Conservation (phyloP, 2,888 invertebrate species). For the Cephus pygmeus region DNA sequence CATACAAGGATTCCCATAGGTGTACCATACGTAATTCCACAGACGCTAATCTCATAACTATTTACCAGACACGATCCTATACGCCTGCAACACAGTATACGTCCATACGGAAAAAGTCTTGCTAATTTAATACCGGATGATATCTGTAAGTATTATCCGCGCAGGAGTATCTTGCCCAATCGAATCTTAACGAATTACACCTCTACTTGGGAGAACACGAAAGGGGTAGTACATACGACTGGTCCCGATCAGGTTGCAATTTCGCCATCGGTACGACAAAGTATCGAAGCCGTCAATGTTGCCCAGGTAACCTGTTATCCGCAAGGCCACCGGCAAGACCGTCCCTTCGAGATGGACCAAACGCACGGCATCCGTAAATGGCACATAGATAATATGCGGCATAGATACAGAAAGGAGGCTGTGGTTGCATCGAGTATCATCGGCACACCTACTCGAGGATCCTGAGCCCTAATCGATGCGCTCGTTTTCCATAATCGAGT, state of each 20-base stretch:
- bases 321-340: not conserved
- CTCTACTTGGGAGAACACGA: not conserved
- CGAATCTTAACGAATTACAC: not conserved
- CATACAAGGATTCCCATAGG: not conserved
- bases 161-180: not conserved
- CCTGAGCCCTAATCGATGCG: not conserved
- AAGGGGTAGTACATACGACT: not conserved
- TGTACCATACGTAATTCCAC: not conserved
- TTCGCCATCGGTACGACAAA: not conserved
- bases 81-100: not conserved
- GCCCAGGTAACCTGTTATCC: not conserved
- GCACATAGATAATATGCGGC: not conserved
- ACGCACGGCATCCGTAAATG: not conserved
- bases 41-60: not conserved
- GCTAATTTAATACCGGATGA: not conserved
- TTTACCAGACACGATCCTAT: not conserved
- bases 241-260: not conserved
- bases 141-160: not conserved
- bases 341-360: not conserved
- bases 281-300: not conserved
- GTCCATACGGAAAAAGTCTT: not conserved
- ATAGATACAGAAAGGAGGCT: not conserved
- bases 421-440: not conserved
- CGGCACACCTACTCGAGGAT: not conserved
- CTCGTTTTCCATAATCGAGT: not conserved